Percentiles rank a stretch among this genome's conserved stretches.
Conservation (phyloP, 2,888 invertebrate genomes). For the Therioaphis trifolii region DNA sequence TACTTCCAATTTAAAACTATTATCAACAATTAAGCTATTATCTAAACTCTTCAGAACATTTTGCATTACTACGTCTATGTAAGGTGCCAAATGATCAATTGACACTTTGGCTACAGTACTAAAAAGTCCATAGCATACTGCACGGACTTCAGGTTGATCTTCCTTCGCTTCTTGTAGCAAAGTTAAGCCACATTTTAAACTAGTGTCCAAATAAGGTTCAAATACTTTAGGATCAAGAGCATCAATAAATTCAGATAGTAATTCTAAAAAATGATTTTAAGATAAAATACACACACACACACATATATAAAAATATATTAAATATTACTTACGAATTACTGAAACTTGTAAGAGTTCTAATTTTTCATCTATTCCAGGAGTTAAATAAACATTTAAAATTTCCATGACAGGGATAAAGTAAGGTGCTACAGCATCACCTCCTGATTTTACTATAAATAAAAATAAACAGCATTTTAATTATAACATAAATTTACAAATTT, state of each 20-base stretch:
- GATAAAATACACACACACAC: background rate
- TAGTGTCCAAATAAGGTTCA: conserved; percentile 58
- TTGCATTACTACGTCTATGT: conserved; percentile 54
- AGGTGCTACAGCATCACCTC: conserved; percentile 40
- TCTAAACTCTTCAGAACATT: conserved; percentile 47
- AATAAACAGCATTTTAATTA: background rate
- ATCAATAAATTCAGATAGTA: conserved; percentile 56
- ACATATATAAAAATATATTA: background rate
- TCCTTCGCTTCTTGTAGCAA: conserved; percentile 49
- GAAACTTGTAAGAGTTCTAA: conserved; percentile 42
- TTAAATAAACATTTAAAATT: conserved; percentile 49
- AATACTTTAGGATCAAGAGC: conserved; percentile 56
- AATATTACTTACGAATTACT: conserved; percentile 50
- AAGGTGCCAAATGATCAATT: conserved; percentile 35
- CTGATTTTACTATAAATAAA: conserved; percentile 39
- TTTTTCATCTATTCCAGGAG: conserved; percentile 41
- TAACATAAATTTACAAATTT: background rate
- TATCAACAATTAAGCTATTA: conserved; percentile 43
- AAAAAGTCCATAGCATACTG: conserved; percentile 55
- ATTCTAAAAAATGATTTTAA: conserved; percentile 27
- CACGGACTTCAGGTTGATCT: conserved; percentile 54
- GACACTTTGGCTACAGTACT: conserved; percentile 55
- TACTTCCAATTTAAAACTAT: conserved; percentile 31
- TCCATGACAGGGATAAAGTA: conserved; percentile 56
- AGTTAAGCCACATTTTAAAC: conserved; percentile 55